Evolutionary conservation across 2,113 vertebrate genomes (phyloP), one percentile per base, ranked within the genome.

Genomic region (Dolichallabes microphthalmus): DNA sequence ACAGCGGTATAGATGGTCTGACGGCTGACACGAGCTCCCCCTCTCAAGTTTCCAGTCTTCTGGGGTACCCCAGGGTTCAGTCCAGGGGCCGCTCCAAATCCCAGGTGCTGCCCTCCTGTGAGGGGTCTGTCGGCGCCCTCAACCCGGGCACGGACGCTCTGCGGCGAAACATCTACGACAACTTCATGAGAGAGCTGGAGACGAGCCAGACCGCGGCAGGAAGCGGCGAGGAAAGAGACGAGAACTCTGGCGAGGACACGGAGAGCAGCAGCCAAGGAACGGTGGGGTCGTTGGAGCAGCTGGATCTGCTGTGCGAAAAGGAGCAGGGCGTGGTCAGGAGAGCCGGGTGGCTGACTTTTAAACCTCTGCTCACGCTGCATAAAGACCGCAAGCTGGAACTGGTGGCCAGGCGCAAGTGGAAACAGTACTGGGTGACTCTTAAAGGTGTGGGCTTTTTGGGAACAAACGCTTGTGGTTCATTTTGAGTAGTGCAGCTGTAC

Each of bases 261-360:
- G 97, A 96, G 77, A 97, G 96, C 82, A 98, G 97, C 76, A 95
- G 95, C 0, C 88, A 98, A 86, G 97, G 96, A 89, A 98, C 97
- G 0, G 95, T 97, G 7, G 96, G 96, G 84, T 98, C 97, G 1
- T 88, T 98, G 87, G 97, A 99, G 88, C 95, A 99, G 87, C 93
- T 99, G 90, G 98, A 99, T 87, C 86, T 98, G 81, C 91, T 98
- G 86, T 98, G 97, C 74, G 97, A 98, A 90, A 98, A 99, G 89
- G 98, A 99, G 82, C 97, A 98, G 89, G 98, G 97, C 0, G 96
- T 98, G 90, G 97, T 99, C 17, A 94, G 98, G 19, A 95, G 97
- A 89, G 98, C 98, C 0, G 98, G 98, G 1, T 99, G 97, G 98
- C 96, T 99, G 57, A 98, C 95, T 90, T 99, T 99, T 91, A 99